A percentile compares a stretch with the other conserved stretches of the same genome.
phyloP scores from a whole-genome alignment of 2,113 vertebrate species.

The Vimba vimba region DNA sequence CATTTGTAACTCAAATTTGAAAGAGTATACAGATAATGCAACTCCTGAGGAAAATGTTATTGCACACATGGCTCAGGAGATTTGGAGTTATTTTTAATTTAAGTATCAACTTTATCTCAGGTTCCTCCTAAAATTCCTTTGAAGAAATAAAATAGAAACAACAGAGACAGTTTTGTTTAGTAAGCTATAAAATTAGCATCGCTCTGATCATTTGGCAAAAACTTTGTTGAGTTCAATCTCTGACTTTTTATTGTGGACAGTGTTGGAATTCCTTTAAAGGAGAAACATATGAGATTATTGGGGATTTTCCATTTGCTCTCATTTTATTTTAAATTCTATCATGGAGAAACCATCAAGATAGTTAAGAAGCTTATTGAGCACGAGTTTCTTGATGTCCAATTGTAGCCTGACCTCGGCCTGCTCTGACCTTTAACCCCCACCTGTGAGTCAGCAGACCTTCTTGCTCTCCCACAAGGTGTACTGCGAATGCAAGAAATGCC shows the following conservation, averaged over 20 bases:
- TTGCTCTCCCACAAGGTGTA: slow-evolving; percentile 42
- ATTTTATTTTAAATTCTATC: background rate
- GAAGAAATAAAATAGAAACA: background rate
- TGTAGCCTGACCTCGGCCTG: background rate
- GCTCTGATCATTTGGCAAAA: no score
- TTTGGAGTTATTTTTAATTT: background rate
- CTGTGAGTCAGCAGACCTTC: slow-evolving; percentile 1
- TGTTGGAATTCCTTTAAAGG: background rate
- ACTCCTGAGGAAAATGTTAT: background rate
- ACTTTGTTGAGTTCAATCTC: background rate
- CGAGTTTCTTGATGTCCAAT: background rate
- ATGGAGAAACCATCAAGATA: background rate
- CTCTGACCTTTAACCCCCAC: background rate
- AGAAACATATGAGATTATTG: background rate
- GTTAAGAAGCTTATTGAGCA: background rate
- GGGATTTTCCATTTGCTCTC: background rate
- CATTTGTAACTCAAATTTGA: background rate
- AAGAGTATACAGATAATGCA: background rate
- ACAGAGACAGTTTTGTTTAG: background rate
- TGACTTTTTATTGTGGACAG: background rate
- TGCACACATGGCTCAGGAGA: background rate
- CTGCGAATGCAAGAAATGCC: background rate
- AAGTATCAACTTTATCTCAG: background rate
- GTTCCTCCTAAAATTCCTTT: background rate
- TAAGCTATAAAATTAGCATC: background rate